These are phyloP conservation scores for Sminthurides bifidus DNA, from an alignment of 1,140 invertebrate species.

Conservation along the genomic window DNA sequence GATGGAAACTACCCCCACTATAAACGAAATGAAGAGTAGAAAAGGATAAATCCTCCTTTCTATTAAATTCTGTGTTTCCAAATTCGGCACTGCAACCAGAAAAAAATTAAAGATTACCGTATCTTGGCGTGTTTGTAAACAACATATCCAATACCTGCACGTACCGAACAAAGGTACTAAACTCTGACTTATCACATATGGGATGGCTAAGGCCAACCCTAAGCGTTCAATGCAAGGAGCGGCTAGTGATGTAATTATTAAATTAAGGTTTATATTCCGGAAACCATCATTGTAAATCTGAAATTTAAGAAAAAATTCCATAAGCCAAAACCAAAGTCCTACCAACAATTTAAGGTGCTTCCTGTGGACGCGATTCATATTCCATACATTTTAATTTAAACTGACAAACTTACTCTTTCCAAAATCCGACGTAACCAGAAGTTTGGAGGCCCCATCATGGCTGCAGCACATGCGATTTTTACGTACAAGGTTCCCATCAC, in stretches of 20 bases:
- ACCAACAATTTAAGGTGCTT: no score
- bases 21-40: constrained; percentile 56
- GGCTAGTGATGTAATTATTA: constrained; percentile 72
- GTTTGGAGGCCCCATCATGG: constrained; percentile 91
- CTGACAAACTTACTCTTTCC: constrained; percentile 60
- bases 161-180: constrained; percentile 62
- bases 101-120: constrained; percentile 6
- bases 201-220: constrained; percentile 73
- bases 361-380: no score
- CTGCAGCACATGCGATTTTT: constrained; percentile 92
- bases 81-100: constrained; percentile 46
- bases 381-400: neutral
- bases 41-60: constrained; percentile 84
- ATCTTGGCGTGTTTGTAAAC: constrained; percentile 7
- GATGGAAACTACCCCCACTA: constrained; percentile 55
- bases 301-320: constrained; percentile 18
- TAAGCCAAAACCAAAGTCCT: no score
- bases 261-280: constrained; percentile 77
- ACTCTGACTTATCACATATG: constrained; percentile 75
- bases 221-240: constrained; percentile 77
- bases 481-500: constrained; percentile 87
- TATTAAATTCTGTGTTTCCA: constrained; percentile 62
- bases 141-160: constrained; percentile 18
- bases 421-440: constrained; percentile 82
- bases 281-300: constrained; percentile 72